Base-by-base conservation (phyloP, 2,797 vertebrate genomes). In the Paramormyrops hopkinsi region DNA sequence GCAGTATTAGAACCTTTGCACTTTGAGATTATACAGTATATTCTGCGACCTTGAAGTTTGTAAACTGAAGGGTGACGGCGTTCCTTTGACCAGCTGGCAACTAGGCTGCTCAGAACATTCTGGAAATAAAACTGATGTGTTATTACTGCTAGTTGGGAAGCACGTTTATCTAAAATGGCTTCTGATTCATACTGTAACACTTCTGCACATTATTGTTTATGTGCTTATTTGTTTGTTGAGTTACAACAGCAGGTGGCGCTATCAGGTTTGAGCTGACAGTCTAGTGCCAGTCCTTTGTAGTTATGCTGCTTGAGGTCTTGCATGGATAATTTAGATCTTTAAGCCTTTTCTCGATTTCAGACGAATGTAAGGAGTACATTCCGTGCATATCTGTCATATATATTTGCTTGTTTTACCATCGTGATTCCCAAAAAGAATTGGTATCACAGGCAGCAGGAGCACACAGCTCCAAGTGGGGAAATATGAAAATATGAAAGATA, bases 1-100 rank as follows among this genome's bases (percentile, higher is more conserved):
- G 51, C 85, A 87, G 85, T 87, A 87, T 87, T 87, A 87, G 33
- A 87, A 25, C 51, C 33, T 37, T 33, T 87, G 85, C 85, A 87
- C 53, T 87, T 87, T 53, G 50, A 41, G 48, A 50, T 53, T 50
- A 48, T 9, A 56, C 33, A 37, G 17, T 54, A 33, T 56, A 41
- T 37, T 56, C 14, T 2, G 29, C 2, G 37, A 79, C 37, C 25
- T 87, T 56, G 85, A 12, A 86, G 22, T 54, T 1, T 54, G 51
- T 33, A 33, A 56, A 54, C 85, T 51, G 82, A 14, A 85, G 44
- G 82, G 14, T 6, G 48, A n/a, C 0, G 25, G 48, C 25, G 1
- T 85, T 53, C 46, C 48, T 53, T 51, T 85, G 41, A 14, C 22
- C n/a, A 4, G 11, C n/a, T 4, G 22, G 11, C 46, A 14, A 51